A percentile compares a stretch with the other conserved stretches of the same genome.
These are phyloP conservation scores for Platycnemis pennipes DNA, from an alignment of 2,888 invertebrate genomes.

Conservation along the genomic window DNA sequence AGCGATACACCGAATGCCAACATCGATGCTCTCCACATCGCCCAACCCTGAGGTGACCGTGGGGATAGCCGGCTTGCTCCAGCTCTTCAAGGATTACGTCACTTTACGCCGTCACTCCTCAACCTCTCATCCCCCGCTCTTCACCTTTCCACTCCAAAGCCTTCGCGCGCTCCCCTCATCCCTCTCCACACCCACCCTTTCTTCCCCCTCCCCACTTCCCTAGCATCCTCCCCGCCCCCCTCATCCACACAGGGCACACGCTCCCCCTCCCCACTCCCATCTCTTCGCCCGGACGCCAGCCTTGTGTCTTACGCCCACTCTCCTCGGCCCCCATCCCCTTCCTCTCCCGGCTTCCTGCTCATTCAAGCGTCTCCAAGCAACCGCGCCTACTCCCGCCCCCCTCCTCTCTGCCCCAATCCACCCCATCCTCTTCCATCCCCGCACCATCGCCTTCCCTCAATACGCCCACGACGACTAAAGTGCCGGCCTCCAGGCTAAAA, in stretches of 20 bases:
- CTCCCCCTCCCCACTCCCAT: constrained; percentile 13
- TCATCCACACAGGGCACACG: neutral
- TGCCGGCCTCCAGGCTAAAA: constrained; percentile 47
- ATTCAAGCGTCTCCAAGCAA: constrained; percentile 65
- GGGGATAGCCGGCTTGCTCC: constrained; percentile 14
- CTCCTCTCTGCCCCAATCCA: no score
- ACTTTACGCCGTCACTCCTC: constrained; percentile 48
- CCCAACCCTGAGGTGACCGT: neutral
- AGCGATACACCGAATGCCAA: no score
- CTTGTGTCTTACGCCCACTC: constrained; percentile 30
- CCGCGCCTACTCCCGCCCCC: constrained; percentile 55
- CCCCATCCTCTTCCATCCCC: neutral
- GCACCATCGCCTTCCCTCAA: neutral
- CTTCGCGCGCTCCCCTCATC: neutral
- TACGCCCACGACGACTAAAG: constrained; percentile 54
- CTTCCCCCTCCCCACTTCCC: neutral
- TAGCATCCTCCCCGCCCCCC: neutral
- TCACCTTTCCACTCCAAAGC: neutral
- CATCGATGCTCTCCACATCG: no score
- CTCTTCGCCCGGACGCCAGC: neutral
- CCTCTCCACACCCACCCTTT: neutral
- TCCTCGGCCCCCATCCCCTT: neutral
- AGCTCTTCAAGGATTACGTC: constrained; percentile 49
- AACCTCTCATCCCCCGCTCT: neutral
- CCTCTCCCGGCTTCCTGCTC: constrained; percentile 53